Base-by-base conservation (phyloP, 2,888 invertebrate genomes). In the Aphodius sticticus region DNA sequence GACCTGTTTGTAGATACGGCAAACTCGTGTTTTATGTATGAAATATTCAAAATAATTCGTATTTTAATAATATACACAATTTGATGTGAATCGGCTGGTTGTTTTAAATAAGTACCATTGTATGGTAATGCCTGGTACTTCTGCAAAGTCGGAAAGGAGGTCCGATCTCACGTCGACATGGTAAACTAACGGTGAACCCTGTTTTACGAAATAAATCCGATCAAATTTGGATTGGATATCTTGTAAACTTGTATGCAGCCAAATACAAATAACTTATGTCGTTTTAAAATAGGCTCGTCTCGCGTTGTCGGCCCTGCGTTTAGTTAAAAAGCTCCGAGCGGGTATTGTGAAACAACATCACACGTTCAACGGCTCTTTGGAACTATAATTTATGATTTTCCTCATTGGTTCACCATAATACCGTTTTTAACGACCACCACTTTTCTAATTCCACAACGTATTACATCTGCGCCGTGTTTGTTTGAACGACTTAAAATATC, bases 1-100 rank as follows among this genome's bases (percentile, higher is more conserved):
- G 76, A 70, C 78, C 37, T 70, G 36, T 76, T 78, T 75, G 37
- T 6, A 70, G 70, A 76, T 76, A 70, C 78, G 76, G 36, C 70
- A 70, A 76, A 70, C 83, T 84, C 82, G 82, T 85, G 84, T 85
- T 84, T 86, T 86, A 85, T 85, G 85, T 86, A 86, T 86, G 86
- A 86, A 86, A 84, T 85, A 86, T 86, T 86, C 84, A 85, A 85
- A 86, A 86, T 86, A 84, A 86, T 86, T 86, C 86, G 85, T 85
- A 86, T 85, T 84, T 84, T 85, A 86, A 85, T 85, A 85, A 85
- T 85, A 85, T 84, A 85, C 85, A 84, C 85, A 84, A 86, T 86
- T 86, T 86, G 85, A 86, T 85, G 85, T 84, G 86, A 86, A 85
- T 85, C 85, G 84, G 71, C 53, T 84, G 84, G 84, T 85, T 85